These are phyloP conservation scores for Gnatocerus cornutus DNA, from an alignment of 2,888 invertebrate genomes.

Conservation along the genomic window DNA sequence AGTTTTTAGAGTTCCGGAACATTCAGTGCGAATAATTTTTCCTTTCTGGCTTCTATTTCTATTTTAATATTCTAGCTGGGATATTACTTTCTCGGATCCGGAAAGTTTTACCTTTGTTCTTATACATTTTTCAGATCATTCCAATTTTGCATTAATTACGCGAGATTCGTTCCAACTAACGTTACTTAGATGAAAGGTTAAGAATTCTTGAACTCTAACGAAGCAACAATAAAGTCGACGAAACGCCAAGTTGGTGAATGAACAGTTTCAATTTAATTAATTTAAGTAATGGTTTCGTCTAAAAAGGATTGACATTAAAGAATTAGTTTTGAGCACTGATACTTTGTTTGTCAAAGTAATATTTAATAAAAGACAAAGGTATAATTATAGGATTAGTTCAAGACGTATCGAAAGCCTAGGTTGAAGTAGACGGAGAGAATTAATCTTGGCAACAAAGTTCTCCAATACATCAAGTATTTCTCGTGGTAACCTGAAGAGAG, in stretches of 20 bases:
- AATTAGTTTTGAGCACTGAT: conserved; percentile 21
- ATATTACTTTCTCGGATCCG: conserved; percentile 19
- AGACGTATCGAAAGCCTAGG: conserved; percentile 37
- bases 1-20: no score
- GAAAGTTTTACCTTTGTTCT: conserved; percentile 14
- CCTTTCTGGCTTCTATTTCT: background rate
- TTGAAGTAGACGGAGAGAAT: conserved; percentile 30
- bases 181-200: background rate
- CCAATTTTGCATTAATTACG: background rate
- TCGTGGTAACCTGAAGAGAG: conserved; percentile 41
- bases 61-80: conserved; percentile 15
- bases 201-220: conserved; percentile 5
- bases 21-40: no score
- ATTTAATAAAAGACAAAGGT: conserved; percentile 39
- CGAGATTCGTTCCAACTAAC: background rate
- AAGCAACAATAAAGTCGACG: conserved; percentile 20
- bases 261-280: conserved; percentile 22
- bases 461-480: conserved; percentile 45
- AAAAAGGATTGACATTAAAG: conserved; percentile 15
- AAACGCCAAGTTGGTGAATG: conserved; percentile 16
- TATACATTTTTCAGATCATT: no score
- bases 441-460: conserved; percentile 47
- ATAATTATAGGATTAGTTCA: conserved; percentile 40
- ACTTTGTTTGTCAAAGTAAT: conserved; percentile 21
- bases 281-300: conserved; percentile 23